A percentile compares a stretch with the other conserved stretches of the same genome.
These are phyloP conservation scores for Epinotia demarniana DNA, from an alignment of 2,888 invertebrate genomes.

Conservation along the genomic window DNA sequence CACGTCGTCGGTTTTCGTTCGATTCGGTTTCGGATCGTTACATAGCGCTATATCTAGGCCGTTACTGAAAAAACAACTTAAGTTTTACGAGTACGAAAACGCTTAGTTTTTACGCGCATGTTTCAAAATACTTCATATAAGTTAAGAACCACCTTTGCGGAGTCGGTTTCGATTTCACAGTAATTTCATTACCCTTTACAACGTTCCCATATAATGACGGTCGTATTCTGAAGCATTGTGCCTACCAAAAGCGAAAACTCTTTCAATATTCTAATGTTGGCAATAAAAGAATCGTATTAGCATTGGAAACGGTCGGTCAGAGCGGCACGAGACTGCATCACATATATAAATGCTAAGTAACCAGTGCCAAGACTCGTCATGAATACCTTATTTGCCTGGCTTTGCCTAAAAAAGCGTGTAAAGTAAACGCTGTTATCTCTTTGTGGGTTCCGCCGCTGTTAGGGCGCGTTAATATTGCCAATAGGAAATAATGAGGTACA, in stretches of 20 bases:
- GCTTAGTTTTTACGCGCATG: too few relatives aligned
- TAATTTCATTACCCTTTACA: constrained; percentile 26
- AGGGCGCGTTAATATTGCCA: constrained; percentile 31
- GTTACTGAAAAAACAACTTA: too few relatives aligned
- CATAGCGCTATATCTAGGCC: too few relatives aligned
- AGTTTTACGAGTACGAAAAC: too few relatives aligned
- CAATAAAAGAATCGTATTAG: constrained; percentile 70
- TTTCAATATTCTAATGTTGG: constrained; percentile 71
- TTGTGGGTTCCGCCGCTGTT: constrained; percentile 27
- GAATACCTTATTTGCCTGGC: constrained; percentile 46
- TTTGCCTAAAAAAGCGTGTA: constrained; percentile 37
- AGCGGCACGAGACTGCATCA: constrained; percentile 47
- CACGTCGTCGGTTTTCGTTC: too few relatives aligned
- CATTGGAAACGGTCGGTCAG: constrained; percentile 59
- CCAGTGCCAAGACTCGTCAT: constrained; percentile 39
- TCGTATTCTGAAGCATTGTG: constrained; percentile 52
- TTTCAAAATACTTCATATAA: constrained; percentile 3
- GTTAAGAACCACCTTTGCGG: not conserved
- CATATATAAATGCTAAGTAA: constrained; percentile 48
- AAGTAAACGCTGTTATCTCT: constrained; percentile 22
- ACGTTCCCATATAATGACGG: constrained; percentile 24
- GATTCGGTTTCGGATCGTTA: too few relatives aligned
- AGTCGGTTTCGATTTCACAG: not conserved
- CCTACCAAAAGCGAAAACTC: constrained; percentile 61
- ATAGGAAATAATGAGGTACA: constrained; percentile 21